Base-by-base conservation (phyloP, 2,888 invertebrate genomes). In the Ennomos erosarius region DNA sequence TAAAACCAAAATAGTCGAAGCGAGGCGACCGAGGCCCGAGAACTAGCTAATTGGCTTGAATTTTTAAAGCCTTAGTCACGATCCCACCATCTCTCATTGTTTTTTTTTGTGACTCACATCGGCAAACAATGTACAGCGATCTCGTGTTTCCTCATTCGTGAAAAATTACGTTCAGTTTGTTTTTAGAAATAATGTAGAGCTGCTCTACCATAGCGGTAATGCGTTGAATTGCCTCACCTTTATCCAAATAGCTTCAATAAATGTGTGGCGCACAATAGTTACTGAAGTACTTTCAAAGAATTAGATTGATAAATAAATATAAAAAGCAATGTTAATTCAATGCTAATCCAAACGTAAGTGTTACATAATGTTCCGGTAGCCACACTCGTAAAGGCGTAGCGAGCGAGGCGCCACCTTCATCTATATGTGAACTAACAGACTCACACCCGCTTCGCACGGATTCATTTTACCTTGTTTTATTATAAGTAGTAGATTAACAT, bases 41-140 rank as follows among this genome's bases (percentile, higher is more conserved):
- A 73, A 73, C 75, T 75, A 79, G 78, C 80, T 87, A 88, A 88
- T 85, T 87, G 85, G 79, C 76, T 81, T 82, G 82, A 85, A 88
- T 88, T 86, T 89, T 89, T 88, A 81, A 85, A 83, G 77, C 72
- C 82, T 91, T 89, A 90, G 88, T 91, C 90, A 89, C 83, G 77
- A 73, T 64, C 60, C 73, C 69, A 67, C 73, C 76, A 81, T 78
- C 79, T 85, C 80, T 74, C 73, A 71, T 75, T 76, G 76, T 74
- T 67, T 1, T 26, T 81, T 76, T 78, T 79, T 79, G 79, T 90
- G 90, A 90, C 73, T 90, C 88, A 90, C 76, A 73, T 73, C 76
- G 62, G 64, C 76, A 73, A 77, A 82, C 79, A 81, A 79, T 78
- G 76, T 78, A 66, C 58, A 55, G 54, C 67, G 69, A 72, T 69